Evolutionary conservation across 1,140 invertebrate species (phyloP).

Genomic region (Oscheius sp.): DNA sequence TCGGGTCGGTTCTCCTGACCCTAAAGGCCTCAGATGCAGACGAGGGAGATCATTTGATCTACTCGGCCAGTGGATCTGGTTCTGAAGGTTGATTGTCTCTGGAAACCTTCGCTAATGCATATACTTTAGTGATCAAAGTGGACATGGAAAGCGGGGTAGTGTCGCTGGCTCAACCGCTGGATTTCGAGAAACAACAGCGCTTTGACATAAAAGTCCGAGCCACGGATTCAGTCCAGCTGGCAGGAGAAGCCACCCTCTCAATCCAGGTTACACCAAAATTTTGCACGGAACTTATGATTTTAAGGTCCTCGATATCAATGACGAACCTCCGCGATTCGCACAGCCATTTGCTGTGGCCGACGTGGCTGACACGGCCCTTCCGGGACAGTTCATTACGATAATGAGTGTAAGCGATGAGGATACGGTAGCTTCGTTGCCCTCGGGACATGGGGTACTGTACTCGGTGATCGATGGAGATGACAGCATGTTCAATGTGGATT

Average conservation of each 20-base stretch:
- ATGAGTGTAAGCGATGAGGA: conserved; percentile 52
- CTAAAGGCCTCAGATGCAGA: conserved; percentile 87
- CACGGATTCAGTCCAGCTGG: conserved; percentile 1
- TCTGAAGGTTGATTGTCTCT: background rate
- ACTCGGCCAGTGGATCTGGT: conserved; percentile 25
- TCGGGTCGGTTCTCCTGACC: conserved; percentile 79
- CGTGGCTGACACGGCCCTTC: conserved; percentile 22
- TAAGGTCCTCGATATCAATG: conserved; percentile 82
- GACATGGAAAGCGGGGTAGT: conserved; percentile 80
- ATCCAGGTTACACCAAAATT: too few relatives aligned
- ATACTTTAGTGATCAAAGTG: conserved; percentile 71
- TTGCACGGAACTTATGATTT: too few relatives aligned
- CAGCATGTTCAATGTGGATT: conserved; percentile 48
- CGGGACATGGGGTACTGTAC: conserved; percentile 35
- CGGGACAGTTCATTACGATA: conserved; percentile 49
- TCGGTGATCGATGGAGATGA: conserved; percentile 54
- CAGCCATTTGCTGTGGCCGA: conserved; percentile 67
- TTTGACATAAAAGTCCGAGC: conserved; percentile 24
- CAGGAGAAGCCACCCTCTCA: conserved; percentile 15
- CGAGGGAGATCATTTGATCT: conserved; percentile 29
- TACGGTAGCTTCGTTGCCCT: conserved; percentile 40
- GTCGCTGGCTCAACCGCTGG: conserved; percentile 81
- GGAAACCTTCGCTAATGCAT: too few relatives aligned
- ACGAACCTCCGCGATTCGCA: conserved; percentile 80
- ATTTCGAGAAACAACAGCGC: conserved; percentile 70